These are phyloP conservation scores for Liodrosophila aerea DNA, from an alignment of 2,888 invertebrate species.

Conservation along the genomic window DNA sequence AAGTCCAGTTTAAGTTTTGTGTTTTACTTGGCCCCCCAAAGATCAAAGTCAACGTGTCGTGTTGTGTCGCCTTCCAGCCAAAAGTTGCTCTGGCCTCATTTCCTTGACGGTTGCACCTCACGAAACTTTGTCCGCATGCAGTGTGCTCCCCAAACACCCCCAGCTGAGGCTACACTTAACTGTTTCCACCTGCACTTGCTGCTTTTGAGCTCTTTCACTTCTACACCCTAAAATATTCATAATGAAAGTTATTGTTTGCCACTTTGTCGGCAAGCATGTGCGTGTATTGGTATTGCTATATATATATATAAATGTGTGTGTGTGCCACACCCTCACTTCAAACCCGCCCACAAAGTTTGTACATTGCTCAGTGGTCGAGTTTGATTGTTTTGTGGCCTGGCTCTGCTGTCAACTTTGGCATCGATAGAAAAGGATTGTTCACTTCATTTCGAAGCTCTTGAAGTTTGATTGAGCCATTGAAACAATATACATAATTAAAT, in stretches of 20 bases:
- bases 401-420: slow-evolving; percentile 46
- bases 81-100: slow-evolving; percentile 60
- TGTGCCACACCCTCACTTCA: slow-evolving; percentile 27
- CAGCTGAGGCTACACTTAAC: background rate
- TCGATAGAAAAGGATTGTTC: slow-evolving; percentile 28
- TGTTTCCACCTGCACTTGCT: background rate
- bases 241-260: slow-evolving; percentile 73
- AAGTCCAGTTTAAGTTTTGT: slow-evolving; percentile 2
- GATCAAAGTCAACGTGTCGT: slow-evolving; percentile 72
- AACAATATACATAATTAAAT: slow-evolving; percentile 5
- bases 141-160: background rate
- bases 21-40: slow-evolving; percentile 38
- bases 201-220: slow-evolving; percentile 32
- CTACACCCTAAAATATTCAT: slow-evolving; percentile 65
- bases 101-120: slow-evolving; percentile 48
- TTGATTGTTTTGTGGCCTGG: slow-evolving; percentile 70
- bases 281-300: too few species aligned
- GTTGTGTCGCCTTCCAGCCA: slow-evolving; percentile 53
- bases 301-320: slow-evolving; percentile 10
- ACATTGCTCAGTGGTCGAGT: slow-evolving; percentile 37
- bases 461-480: slow-evolving; percentile 12
- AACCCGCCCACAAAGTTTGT: slow-evolving; percentile 37
- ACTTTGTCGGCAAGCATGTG: slow-evolving; percentile 22
- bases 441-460: slow-evolving; percentile 27
- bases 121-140: slow-evolving; percentile 69